Conservation (phyloP, 2,797 vertebrate genomes). For the Myotis vivesi region DNA sequence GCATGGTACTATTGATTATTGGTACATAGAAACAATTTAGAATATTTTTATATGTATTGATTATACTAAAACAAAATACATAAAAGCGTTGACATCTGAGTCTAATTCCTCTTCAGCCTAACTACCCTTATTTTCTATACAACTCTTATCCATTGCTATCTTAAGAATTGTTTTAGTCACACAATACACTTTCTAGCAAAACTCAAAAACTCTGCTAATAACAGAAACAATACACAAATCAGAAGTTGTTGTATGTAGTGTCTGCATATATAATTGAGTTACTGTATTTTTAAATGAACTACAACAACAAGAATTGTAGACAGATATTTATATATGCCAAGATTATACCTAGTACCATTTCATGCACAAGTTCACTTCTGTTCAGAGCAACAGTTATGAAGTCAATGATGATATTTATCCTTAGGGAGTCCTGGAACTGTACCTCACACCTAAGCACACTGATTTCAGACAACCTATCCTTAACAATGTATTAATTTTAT, state of each 20-base stretch:
- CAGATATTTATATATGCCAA: not conserved
- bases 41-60: not conserved
- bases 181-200: not conserved
- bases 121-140: not conserved
- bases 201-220: not conserved
- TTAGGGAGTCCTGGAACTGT: not conserved
- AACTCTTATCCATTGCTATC: not conserved
- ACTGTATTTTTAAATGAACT: not conserved
- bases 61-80: slow-evolving; percentile 7
- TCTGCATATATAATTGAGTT: not conserved
- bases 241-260: not conserved
- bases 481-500: not conserved
- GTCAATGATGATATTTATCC: not conserved
- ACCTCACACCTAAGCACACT: not conserved
- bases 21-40: not conserved
- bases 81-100: not conserved
- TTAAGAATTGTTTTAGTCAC: not conserved
- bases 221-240: not conserved
- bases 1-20: not conserved
- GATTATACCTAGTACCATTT: not conserved
- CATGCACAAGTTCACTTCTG: not conserved
- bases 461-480: not conserved
- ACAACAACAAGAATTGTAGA: not conserved
- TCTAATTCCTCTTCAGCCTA: not conserved
- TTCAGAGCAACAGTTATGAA: not conserved